Percentiles rank a stretch among this genome's conserved stretches.
Evolutionary conservation across 2,888 invertebrate species (phyloP).

Genomic region (Acronicta psi): DNA sequence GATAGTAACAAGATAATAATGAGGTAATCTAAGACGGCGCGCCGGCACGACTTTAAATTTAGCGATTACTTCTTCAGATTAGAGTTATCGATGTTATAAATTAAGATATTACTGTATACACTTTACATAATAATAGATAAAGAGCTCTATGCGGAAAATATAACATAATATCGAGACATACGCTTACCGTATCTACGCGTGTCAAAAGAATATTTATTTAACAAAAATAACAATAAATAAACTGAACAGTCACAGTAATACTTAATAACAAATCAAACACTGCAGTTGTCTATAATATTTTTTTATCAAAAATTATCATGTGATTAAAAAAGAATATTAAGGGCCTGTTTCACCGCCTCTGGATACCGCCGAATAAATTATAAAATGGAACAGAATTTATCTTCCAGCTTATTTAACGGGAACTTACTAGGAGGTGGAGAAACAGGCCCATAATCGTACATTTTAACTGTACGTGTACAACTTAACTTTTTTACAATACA

Average conservation of each 20-base stretch:
- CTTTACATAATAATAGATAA: slow-evolving; percentile 33
- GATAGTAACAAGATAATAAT: slow-evolving; percentile 30
- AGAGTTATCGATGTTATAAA: slow-evolving; percentile 41
- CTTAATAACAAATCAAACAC: slow-evolving; percentile 37
- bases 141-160: slow-evolving; percentile 21
- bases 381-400: too few species aligned
- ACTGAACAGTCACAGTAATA: slow-evolving; percentile 40
- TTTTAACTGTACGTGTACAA: slow-evolving; percentile 36
- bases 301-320: slow-evolving; percentile 27
- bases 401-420: too few species aligned
- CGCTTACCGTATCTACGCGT: slow-evolving; percentile 21
- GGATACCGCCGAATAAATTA: too few species aligned
- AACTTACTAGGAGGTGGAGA: too few species aligned
- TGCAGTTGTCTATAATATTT: slow-evolving; percentile 18
- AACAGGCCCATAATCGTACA: too few species aligned
- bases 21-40: slow-evolving; percentile 15
- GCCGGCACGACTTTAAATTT: slow-evolving; percentile 16
- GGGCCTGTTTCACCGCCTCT: too few species aligned
- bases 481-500: slow-evolving; percentile 37
- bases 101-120: slow-evolving; percentile 36
- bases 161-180: slow-evolving; percentile 31
- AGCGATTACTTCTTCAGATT: slow-evolving; percentile 35
- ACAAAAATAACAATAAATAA: slow-evolving; percentile 50
- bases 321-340: slow-evolving; percentile 21
- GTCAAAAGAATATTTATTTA: slow-evolving; percentile 41